Percentiles rank a stretch among this genome's conserved stretches.
phyloP scores from a whole-genome alignment of 2,797 vertebrate species.

The Neopelma chrysocephalum region DNA sequence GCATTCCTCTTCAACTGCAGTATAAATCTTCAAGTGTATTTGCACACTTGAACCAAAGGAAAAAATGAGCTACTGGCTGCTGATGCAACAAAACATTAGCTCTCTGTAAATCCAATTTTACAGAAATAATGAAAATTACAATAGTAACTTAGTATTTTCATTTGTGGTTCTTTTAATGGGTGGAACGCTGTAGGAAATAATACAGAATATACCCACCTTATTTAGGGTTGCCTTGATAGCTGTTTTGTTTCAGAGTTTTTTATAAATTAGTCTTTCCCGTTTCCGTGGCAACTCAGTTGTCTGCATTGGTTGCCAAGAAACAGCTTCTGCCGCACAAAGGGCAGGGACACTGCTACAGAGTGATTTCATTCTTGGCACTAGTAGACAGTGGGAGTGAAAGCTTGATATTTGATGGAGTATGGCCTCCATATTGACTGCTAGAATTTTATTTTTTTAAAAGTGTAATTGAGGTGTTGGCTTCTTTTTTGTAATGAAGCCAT shows the following conservation, averaged over 20 bases:
- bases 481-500: background rate
- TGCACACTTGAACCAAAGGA: background rate
- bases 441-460: background rate
- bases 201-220: background rate
- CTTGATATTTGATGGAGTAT: constrained; percentile 56
- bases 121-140: background rate
- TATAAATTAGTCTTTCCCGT: constrained; percentile 76
- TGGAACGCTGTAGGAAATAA: background rate
- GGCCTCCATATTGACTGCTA: constrained; percentile 59
- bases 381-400: constrained; percentile 10
- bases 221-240: constrained; percentile 52
- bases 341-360: constrained; percentile 77
- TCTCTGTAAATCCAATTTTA: background rate
- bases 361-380: constrained; percentile 82
- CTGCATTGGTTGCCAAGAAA: constrained; percentile 91
- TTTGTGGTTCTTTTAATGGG: background rate
- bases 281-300: constrained; percentile 88
- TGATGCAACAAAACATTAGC: background rate
- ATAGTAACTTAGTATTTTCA: background rate
- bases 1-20: background rate
- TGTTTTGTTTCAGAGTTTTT: constrained; percentile 76
- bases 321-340: constrained; percentile 82
- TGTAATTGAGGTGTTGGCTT: background rate
- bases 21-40: constrained; percentile 49
- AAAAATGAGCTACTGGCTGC: background rate